phyloP scores from a whole-genome alignment of 1,140 invertebrate species.

The Conus betulinus region DNA sequence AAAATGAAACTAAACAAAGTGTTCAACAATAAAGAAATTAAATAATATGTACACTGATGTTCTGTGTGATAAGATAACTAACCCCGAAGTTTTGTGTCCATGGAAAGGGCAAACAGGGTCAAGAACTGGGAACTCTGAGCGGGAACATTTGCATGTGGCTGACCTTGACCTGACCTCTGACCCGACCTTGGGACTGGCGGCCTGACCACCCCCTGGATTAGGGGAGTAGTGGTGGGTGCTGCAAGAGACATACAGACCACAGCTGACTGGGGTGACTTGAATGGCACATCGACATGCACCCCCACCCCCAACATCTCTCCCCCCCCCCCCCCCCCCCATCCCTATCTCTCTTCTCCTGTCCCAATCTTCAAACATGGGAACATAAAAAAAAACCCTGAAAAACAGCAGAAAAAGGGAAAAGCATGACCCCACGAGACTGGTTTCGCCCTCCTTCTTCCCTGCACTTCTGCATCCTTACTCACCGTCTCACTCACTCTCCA shows the following conservation, averaged over 20 bases:
- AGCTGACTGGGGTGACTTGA: neutral
- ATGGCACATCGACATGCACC: neutral
- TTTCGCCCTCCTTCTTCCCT: too few relatives aligned
- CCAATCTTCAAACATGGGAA: too few relatives aligned
- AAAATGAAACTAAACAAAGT: neutral
- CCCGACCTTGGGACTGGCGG: constrained; percentile 45
- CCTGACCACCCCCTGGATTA: constrained; percentile 71
- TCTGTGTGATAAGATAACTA: constrained; percentile 54
- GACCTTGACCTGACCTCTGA: constrained; percentile 51
- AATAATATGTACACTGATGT: neutral
- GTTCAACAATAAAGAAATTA: neutral
- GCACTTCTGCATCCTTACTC: too few relatives aligned
- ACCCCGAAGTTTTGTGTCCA: constrained; percentile 75
- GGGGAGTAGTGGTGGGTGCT: constrained; percentile 70
- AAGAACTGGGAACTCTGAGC: constrained; percentile 69
- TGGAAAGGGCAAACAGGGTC: constrained; percentile 78
- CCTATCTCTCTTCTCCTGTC: too few relatives aligned
- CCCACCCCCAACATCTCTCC: too few relatives aligned
- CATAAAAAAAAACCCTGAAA: too few relatives aligned
- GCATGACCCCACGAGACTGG: too few relatives aligned
- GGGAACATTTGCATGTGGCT: constrained; percentile 47
- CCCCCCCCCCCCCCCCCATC: too few relatives aligned
- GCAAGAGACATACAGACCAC: constrained; percentile 53
- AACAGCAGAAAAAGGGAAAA: too few relatives aligned
- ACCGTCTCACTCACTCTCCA: too few relatives aligned